Evolutionary conservation across 2,888 invertebrate genomes (phyloP).

Genomic region (Eupithecia dodoneata): DNA sequence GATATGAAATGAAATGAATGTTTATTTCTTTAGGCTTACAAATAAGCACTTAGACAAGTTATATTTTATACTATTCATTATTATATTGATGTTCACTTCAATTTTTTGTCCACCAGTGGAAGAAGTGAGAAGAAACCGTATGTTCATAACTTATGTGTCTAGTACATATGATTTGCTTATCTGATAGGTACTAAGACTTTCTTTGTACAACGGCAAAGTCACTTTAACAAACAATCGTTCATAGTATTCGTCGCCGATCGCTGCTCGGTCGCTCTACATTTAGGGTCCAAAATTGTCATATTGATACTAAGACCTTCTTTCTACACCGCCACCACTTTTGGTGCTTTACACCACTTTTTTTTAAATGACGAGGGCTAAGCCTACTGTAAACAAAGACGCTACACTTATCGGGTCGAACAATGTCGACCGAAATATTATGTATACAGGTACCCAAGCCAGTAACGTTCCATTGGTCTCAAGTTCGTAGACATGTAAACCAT

Average conservation of each 20-base stretch:
- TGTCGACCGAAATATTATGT: not conserved
- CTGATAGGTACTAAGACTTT: too few relatives aligned
- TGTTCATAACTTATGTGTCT: too few relatives aligned
- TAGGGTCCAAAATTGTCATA: not conserved
- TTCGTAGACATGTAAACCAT: conserved; percentile 7
- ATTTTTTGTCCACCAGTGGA: too few relatives aligned
- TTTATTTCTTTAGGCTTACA: too few relatives aligned
- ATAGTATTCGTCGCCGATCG: not conserved
- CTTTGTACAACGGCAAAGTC: not conserved
- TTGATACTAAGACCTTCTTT: too few relatives aligned
- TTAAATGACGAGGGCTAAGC: not conserved
- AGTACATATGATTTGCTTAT: too few relatives aligned
- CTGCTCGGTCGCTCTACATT: not conserved
- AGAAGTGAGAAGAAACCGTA: too few relatives aligned
- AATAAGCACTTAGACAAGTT: too few relatives aligned
- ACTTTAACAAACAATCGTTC: not conserved
- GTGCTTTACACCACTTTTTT: not conserved
- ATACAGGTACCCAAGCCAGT: not conserved
- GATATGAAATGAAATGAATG: too few relatives aligned
- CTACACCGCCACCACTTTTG: not conserved
- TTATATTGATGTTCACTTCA: too few relatives aligned
- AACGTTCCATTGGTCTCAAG: not conserved
- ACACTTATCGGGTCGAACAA: not conserved
- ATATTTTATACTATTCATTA: too few relatives aligned
- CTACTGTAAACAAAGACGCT: not conserved